Evolutionary conservation across 2,113 vertebrate species (phyloP).

Genomic region (Accipiter virgatus): DNA sequence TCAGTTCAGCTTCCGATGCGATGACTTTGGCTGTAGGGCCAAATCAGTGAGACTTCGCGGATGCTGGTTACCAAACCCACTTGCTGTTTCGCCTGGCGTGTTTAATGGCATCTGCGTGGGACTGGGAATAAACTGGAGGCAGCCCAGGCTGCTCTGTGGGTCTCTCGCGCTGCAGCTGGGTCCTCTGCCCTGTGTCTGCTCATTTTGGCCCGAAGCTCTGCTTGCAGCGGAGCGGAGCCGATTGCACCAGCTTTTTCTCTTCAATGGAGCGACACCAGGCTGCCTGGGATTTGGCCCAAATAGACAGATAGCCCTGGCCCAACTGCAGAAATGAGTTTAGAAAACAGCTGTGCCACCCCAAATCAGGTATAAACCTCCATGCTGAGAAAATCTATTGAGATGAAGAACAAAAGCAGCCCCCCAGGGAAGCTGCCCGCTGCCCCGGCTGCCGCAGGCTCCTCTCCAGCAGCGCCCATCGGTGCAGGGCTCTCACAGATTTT

Average conservation of each 20-base stretch:
- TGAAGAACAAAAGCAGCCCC: not conserved
- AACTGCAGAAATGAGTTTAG: not conserved
- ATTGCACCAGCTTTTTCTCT: not conserved
- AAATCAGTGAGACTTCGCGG: fast-evolving
- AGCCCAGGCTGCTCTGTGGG: not conserved
- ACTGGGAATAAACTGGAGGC: not conserved
- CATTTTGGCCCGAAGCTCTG: not conserved
- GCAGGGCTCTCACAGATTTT: not conserved
- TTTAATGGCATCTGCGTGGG: not conserved
- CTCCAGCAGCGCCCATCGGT: not conserved
- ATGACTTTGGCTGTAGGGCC: fast-evolving
- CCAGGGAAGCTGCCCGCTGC: not conserved
- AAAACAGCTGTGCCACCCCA: not conserved
- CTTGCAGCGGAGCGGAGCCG: fast-evolving
- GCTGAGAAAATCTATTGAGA: not conserved
- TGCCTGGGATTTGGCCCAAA: not conserved
- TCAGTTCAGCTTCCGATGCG: not conserved
- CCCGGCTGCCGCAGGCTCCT: not conserved
- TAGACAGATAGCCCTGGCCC: not conserved
- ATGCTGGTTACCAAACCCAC: not conserved
- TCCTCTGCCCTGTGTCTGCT: not conserved
- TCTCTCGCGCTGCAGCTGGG: not conserved
- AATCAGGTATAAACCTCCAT: not conserved
- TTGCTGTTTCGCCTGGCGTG: not conserved
- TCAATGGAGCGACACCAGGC: not conserved